A percentile compares a stretch with the other conserved stretches of the same genome.
phyloP scores from a whole-genome alignment of 2,888 invertebrate species.

The Campoletis raptor region DNA sequence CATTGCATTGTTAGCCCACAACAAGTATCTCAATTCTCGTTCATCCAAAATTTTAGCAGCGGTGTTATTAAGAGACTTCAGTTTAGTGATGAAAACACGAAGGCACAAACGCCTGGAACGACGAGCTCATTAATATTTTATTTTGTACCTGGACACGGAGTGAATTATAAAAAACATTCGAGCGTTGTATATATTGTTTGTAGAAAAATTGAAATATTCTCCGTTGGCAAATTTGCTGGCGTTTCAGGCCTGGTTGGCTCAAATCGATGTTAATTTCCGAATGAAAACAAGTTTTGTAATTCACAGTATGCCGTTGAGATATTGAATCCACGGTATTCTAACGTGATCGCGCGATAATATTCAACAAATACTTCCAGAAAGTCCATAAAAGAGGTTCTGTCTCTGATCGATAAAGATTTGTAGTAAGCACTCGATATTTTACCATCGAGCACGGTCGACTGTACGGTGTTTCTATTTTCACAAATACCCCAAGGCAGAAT shows the following conservation, averaged over 20 bases:
- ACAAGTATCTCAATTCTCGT: background rate
- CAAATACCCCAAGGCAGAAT: background rate
- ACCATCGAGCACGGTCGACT: background rate
- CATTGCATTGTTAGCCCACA: slow-evolving; percentile 1
- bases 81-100: background rate
- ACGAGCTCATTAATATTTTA: background rate
- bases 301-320: slow-evolving; percentile 1
- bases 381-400: slow-evolving; percentile 1
- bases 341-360: background rate
- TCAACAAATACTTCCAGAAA: background rate
- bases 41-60: background rate
- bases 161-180: too few species aligned
- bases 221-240: too few species aligned
- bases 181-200: too few species aligned
- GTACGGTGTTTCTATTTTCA: background rate
- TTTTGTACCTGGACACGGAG: background rate
- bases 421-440: background rate
- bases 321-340: slow-evolving; percentile 1
- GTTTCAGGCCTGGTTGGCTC: too few species aligned
- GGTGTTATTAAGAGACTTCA: background rate
- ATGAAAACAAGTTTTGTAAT: background rate
- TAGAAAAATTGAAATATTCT: too few species aligned
- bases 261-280: background rate
- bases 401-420: background rate
- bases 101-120: background rate